Base-by-base conservation (phyloP, 2,797 vertebrate genomes). In the Pangasius sanitwongsei region DNA sequence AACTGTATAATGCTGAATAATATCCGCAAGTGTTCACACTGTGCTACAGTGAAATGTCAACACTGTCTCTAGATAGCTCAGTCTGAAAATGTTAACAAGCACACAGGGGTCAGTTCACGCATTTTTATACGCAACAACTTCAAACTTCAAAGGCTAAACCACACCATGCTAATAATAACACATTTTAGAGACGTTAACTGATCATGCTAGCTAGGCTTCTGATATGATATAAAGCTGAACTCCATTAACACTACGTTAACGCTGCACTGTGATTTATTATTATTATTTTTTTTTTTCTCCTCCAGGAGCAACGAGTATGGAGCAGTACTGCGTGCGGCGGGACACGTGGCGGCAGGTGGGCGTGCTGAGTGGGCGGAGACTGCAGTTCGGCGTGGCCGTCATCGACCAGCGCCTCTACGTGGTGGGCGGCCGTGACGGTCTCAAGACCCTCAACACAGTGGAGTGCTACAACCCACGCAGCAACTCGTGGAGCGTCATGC, bases 381-480 rank as follows among this genome's bases (percentile, higher is more conserved):
- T 99, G 0, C 98, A 99, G 93, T 99, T 99, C 5, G 97, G 98
- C 15, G 98, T 99, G 4, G 97, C 98, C 0, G 98, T 99, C 25
- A 95, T 99, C 6, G 97, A 98, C 20, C 96, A 97, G 63, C 98
- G 98, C 34, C 95, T 99, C 31, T 98, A 98, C n/a, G 98, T 99
- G 92, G 98, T 99, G 57, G 99, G 99, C 44, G 98, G 99, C 50
- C 96, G 98, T 92, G 98, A 99, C 28, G 98, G 98, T 82, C 95
- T 99, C 86, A 99, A 99, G 95, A 99, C 98, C 3, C 94, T 99
- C 74, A 99, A 99, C 94, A 99, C 98, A 0, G 98, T 99, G 90
- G 98, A 99, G 91, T 99, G 98, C 94, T 99, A 99, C 94, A 99
- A 98, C 91, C 98, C 98, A 1, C 97, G 97, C 92, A 98, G 97